These are phyloP conservation scores for Chrysomallon squamiferum DNA, from an alignment of 1,140 invertebrate species.

Conservation along the genomic window DNA sequence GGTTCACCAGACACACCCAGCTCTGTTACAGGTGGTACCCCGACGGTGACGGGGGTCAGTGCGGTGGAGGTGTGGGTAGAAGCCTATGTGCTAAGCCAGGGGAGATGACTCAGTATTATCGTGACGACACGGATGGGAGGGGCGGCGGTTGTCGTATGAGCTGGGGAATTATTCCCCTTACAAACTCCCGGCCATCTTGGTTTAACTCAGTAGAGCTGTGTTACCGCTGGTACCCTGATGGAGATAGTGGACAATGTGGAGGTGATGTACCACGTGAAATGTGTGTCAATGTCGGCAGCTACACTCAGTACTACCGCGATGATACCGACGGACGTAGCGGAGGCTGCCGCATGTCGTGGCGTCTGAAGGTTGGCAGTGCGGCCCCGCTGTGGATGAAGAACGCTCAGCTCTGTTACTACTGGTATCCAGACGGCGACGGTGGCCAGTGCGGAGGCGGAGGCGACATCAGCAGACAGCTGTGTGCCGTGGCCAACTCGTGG, in stretches of 20 bases:
- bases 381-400: slow-evolving; percentile 22
- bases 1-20: slow-evolving; percentile 16
- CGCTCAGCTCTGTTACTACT: slow-evolving; percentile 16
- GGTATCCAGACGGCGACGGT: slow-evolving; percentile 25
- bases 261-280: slow-evolving; percentile 3
- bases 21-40: slow-evolving; percentile 26
- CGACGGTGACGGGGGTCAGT: slow-evolving; percentile 22
- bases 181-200: slow-evolving; percentile 1
- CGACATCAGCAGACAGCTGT: slow-evolving; percentile 6
- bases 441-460: slow-evolving; percentile 22
- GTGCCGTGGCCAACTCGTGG: slow-evolving; percentile 18
- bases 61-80: slow-evolving; percentile 22
- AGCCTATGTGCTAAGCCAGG: slow-evolving; percentile 13
- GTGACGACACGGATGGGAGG: slow-evolving; percentile 22
- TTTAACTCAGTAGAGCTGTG: slow-evolving; percentile 17
- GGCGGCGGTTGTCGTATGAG: slow-evolving; percentile 23
- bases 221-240: slow-evolving; percentile 24
- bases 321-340: slow-evolving; percentile 19
- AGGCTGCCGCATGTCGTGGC: slow-evolving; percentile 25
- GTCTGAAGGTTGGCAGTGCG: slow-evolving; percentile 10
- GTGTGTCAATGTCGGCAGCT: slow-evolving; percentile 18
- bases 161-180: slow-evolving; percentile 11
- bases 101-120: slow-evolving; percentile 19
- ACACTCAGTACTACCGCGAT: slow-evolving; percentile 15
- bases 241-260: slow-evolving; percentile 23